Base-by-base conservation (phyloP, 2,888 invertebrate species). In the Danaus chrysippus region DNA sequence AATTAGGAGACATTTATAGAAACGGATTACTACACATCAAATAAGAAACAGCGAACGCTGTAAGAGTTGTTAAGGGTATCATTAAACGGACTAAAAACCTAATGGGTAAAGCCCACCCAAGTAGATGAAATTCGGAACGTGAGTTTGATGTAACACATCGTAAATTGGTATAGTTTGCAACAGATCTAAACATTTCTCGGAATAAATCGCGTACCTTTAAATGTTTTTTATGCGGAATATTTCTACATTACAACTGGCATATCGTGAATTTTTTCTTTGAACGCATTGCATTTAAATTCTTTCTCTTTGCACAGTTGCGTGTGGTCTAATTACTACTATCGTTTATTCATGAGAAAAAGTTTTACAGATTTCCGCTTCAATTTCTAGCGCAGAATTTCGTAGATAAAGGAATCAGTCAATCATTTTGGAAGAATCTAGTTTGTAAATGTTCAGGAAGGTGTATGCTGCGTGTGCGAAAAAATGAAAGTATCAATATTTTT, bases 21-120 rank as follows among this genome's bases (percentile, higher is more conserved):
- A 56, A 59, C 59, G 59, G 56, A 17, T 56, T 54, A 53, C 59
- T 57, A 66, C 64, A 62, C 42, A 41, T 49, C 15, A 34, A 81
- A 82, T 79, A 81, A 82, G 79, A 81, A 81, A 78, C 71, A 76
- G 75, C 76, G 73, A 72, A 72, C 74, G 81, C 77, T 79, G 82
- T 82, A 79, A 81, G 68, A 70, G 72, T 75, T 64, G 77, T 83
- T 78, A 77, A 81, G 76, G 75, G 75, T 79, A 80, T 79, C 86
- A 84, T 87, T 86, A 86, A 86, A 83, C 75, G 76, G 74, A 81
- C 75, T 85, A 87, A 88, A 89, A 87, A 65, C 73, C 79, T 83
- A 87, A 87, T 86, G 80, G 78, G 81, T 81, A 82, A 68, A 74
- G 88, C 76, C 89, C 90, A 89, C 90, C 90, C 90, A 89, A 82